Conservation (phyloP, 2,888 invertebrate genomes). For the Margaritifera margaritifera region DNA sequence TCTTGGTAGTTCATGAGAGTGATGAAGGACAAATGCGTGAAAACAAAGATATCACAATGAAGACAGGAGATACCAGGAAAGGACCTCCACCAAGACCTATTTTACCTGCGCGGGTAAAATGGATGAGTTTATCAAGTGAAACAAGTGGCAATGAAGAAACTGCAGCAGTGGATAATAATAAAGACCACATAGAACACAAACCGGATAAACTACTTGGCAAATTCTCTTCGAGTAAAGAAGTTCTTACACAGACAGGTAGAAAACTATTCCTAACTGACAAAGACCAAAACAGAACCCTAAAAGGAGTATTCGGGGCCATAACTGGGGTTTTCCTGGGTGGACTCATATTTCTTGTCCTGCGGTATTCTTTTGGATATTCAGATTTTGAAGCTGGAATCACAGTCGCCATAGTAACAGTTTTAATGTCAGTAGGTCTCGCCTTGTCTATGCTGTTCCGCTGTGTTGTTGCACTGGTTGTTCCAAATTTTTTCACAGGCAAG, state of each 20-base stretch:
- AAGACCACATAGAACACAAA: too few relatives aligned
- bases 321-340: conserved; percentile 30
- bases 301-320: conserved; percentile 26
- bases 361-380: conserved; percentile 35
- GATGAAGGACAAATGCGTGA: too few relatives aligned
- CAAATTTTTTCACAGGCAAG: conserved; percentile 41
- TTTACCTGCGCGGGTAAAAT: too few relatives aligned
- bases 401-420: conserved; percentile 19
- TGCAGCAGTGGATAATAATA: too few relatives aligned
- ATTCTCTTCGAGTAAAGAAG: too few relatives aligned
- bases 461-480: conserved; percentile 36
- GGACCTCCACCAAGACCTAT: too few relatives aligned
- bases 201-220: too few relatives aligned
- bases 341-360: conserved; percentile 26
- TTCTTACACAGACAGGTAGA: background rate
- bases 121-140: too few relatives aligned
- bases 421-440: conserved; percentile 31
- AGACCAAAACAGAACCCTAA: conserved; percentile 17
- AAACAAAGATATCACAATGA: too few relatives aligned
- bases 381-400: conserved; percentile 26
- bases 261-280: conserved; percentile 18
- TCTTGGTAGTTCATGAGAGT: too few relatives aligned
- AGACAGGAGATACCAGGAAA: too few relatives aligned
- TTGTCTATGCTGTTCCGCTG: conserved; percentile 37
- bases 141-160: too few relatives aligned